Conservation (phyloP, 2,113 vertebrate species). For the Shinisaurus crocodilurus region DNA sequence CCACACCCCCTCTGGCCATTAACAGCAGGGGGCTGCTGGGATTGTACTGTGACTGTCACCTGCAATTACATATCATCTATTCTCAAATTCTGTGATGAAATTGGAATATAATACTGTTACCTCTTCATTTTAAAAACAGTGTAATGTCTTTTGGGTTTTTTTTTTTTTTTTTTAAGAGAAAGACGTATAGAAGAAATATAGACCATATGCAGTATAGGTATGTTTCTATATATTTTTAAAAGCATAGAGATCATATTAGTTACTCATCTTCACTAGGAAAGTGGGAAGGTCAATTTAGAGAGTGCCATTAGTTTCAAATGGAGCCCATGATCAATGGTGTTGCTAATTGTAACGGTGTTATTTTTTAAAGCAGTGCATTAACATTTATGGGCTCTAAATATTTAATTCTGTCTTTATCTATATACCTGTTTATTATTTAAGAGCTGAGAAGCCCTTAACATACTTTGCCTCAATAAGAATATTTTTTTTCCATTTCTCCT, state of each 20-base stretch:
- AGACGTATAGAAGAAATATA: neutral
- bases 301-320: neutral
- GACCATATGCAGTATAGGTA: too few species aligned
- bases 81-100: neutral
- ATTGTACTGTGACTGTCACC: neutral
- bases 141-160: too few species aligned
- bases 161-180: neutral
- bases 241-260: neutral
- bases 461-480: neutral
- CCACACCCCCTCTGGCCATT: too few species aligned
- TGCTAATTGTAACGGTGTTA: neutral
- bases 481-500: neutral
- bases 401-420: slow-evolving; percentile 25
- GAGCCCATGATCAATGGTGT: neutral
- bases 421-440: neutral
- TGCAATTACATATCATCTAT: neutral
- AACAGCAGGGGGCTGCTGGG: neutral
- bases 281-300: neutral
- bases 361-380: neutral
- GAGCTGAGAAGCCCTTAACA: slow-evolving; percentile 12
- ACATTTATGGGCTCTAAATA: neutral
- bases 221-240: neutral
- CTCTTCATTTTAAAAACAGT: neutral
- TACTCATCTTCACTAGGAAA: neutral
- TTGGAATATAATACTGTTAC: too few species aligned